Percentiles rank a stretch among this genome's conserved stretches.
These are phyloP conservation scores for Lasaia peninsularis DNA, from an alignment of 1,140 invertebrate genomes.

Conservation along the genomic window DNA sequence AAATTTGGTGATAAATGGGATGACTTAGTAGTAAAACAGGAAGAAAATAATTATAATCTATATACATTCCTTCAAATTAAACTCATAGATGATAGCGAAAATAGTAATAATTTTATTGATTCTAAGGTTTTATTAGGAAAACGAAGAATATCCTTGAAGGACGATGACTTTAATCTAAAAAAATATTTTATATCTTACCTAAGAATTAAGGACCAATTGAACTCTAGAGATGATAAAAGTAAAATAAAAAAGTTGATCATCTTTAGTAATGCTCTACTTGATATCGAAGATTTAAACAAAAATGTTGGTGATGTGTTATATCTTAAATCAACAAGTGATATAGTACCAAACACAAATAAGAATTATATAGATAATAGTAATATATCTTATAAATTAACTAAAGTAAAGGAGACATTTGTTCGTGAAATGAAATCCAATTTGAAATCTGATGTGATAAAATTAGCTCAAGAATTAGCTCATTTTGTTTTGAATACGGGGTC, in stretches of 20 bases:
- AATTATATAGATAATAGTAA: neutral
- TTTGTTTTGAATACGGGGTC: neutral
- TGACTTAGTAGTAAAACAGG: neutral
- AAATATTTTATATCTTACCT: conserved; percentile 4
- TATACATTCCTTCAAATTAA: conserved; percentile 1
- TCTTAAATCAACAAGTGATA: neutral
- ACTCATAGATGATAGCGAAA: neutral
- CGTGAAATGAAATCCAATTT: neutral
- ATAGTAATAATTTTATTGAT: conserved; percentile 3
- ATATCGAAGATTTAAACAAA: neutral
- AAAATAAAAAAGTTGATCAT: conserved; percentile 1
- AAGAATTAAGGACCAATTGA: neutral
- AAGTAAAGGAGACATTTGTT: neutral
- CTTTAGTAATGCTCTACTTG: neutral
- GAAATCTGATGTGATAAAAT: neutral
- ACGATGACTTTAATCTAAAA: neutral
- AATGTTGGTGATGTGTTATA: neutral
- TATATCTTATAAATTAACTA: neutral
- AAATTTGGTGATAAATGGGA: neutral
- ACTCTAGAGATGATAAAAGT: conserved; percentile 1
- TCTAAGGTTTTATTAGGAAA: neutral
- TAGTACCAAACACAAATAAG: neutral
- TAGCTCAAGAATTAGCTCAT: neutral
- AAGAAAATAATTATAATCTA: neutral
- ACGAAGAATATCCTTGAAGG: neutral